phyloP scores from a whole-genome alignment of 1,140 invertebrate genomes.

The Platyscapa corneri region DNA sequence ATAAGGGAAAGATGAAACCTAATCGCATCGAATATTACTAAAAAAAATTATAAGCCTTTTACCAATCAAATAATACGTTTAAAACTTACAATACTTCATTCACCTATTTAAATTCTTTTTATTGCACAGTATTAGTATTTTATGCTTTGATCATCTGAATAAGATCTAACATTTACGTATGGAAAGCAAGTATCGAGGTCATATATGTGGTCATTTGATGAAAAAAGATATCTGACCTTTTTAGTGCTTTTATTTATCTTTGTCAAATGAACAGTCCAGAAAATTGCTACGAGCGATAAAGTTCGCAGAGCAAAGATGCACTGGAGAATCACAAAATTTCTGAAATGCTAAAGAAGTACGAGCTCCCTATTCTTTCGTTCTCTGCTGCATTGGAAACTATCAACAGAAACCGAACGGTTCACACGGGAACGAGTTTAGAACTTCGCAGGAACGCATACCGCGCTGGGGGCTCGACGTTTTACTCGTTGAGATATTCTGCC shows the following conservation, averaged over 20 bases:
- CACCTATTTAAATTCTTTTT: no score
- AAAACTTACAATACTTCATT: no score
- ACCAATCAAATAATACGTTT: no score
- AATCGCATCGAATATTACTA: no score
- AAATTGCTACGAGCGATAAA: background rate
- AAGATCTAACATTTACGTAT: no score
- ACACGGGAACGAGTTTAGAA: background rate
- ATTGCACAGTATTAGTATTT: no score
- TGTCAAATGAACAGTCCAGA: background rate
- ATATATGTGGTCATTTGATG: no score
- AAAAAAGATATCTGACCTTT: background rate
- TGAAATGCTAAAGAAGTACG: background rate
- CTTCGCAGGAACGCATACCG: background rate
- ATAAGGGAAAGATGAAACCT: no score
- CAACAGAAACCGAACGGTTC: background rate
- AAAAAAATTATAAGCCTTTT: no score
- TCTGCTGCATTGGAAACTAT: background rate
- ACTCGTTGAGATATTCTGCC: slow-evolving; percentile 1
- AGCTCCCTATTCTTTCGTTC: background rate
- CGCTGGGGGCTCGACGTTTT: background rate
- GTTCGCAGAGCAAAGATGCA: background rate
- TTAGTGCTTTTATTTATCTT: background rate
- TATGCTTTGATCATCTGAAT: no score
- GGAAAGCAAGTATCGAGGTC: no score
- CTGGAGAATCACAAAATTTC: background rate